Base-by-base conservation (phyloP, 2,113 vertebrate genomes). In the Chloropsis hardwickii region DNA sequence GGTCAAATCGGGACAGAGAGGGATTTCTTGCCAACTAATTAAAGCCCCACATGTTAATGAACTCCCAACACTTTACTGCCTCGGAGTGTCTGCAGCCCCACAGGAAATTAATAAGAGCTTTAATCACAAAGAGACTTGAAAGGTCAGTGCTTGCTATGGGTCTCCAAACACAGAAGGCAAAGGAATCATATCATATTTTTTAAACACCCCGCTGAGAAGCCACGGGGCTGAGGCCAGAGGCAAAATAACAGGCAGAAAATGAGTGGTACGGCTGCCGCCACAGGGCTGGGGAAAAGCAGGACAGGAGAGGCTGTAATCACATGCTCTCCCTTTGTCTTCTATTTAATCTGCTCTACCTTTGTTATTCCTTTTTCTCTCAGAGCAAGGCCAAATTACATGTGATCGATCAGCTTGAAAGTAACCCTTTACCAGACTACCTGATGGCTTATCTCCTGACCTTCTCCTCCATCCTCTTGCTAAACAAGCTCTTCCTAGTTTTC, bases 31-130 rank as follows among this genome's bases (percentile, higher is more conserved):
- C 82, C 13, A 18, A 83, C 94, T 97, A 98, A 98, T 98, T 98
- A 98, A 96, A 97, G 92, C 86, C 97, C 88, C 57, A 76, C 93
- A 85, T 91, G 86, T 96, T 98, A 98, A 98, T 95, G 96, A 98
- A 96, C 94, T 95, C 97, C 96, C 82, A 96, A 90, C 86, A 95
- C 66, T 97, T 95, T 57, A 84, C 83, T 79, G 82, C 94, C 82
- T 96, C 88, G 16, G 90, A 97, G 94, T 92, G 96, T 89, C 58
- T 69, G 82, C 86, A 93, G 73, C 96, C 94, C 97, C 95, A 86
- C 95, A 97, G 97, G 97, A 98, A 97, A 97, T 97, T 98, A 98
- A 97, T 97, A 97, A 97, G 85, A 95, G 81, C 95, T 97, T 98
- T 97, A 97, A 97, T 97, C 97, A 97, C 20, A 31, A 73, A 89